Base-by-base conservation (phyloP, 2,113 vertebrate genomes). In the Ophthalmolycus amberensis region DNA sequence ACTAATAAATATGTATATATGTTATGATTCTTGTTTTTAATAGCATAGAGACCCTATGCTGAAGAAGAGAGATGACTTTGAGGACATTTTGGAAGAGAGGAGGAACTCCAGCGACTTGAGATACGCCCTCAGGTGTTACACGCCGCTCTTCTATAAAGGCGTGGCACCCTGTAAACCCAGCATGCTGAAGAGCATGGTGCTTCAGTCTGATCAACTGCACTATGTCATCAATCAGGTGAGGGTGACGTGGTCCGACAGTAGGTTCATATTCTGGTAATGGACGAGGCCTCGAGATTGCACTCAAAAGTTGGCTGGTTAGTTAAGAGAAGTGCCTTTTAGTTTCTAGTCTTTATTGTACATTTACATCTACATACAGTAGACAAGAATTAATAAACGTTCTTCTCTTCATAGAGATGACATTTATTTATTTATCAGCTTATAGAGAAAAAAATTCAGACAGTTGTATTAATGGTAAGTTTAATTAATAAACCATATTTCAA, bases 71-170 rank as follows among this genome's bases (percentile, higher is more conserved):
- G 97, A 99, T 88, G 97, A 97, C 20, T 97, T 99, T 90, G 98
- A 99, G 95, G 99, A 99, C 90, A 92, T 97, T 7, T 79, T 99
- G 86, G 97, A 99, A 86, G 99, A 99, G 80, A 96, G 98, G 54
- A 94, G 97, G 56, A 93, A 92, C 64, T 96, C 95, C 91, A 99
- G 98, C n/a, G 99, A 99, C 91, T 75, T 99, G 84, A 94, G 96
- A 89, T 99, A 98, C 0, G 98, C 97, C 0, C 96, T 99, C 93
- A 96, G 93, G 84, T 98, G 97, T 80, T 99, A 96, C 59, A 94
- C 95, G 0, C 99, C 98, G 0, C 90, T 95, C 0, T 85, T 99
- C 15, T 99, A 99, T 76, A 97, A 96, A 82, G 96, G 95, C 3
- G 74, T 98, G 65, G 89, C 89, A 54, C 96, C 97, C 5, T 97